These are phyloP conservation scores for Syngnathus rostellatus DNA, from an alignment of 2,797 vertebrate genomes.

Conservation along the genomic window DNA sequence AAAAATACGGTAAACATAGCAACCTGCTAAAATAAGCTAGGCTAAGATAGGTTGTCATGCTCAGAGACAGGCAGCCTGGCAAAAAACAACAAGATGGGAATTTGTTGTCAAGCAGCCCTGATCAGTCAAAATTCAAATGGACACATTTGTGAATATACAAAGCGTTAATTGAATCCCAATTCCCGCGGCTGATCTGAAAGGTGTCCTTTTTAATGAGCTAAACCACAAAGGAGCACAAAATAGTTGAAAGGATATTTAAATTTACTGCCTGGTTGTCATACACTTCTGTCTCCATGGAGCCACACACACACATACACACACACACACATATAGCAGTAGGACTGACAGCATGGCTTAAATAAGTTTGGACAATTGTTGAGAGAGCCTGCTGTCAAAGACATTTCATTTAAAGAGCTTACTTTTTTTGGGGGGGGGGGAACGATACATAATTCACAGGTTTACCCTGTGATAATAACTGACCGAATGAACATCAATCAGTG, in stretches of 20 bases:
- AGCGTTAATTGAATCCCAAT: not conserved
- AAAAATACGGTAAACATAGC: slow-evolving; percentile 27
- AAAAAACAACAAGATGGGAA: not conserved
- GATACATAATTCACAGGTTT: not conserved
- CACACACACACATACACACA: not conserved
- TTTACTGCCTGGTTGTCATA: not conserved
- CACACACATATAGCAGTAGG: too few relatives aligned
- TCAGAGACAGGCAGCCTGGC: slow-evolving; percentile 3
- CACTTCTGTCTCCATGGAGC: not conserved
- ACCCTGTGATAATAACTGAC: not conserved
- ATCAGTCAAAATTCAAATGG: slow-evolving; percentile 1
- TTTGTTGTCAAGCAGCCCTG: not conserved
- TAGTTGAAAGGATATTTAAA: not conserved
- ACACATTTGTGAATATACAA: not conserved
- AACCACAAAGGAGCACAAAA: not conserved
- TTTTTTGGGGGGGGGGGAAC: not conserved
- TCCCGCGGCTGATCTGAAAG: not conserved
- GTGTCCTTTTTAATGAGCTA: not conserved
- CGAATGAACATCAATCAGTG: not conserved
- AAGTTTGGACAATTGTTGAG: too few relatives aligned
- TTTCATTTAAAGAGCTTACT: not conserved
- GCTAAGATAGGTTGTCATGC: slow-evolving; percentile 25
- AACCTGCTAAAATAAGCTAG: slow-evolving; percentile 21
- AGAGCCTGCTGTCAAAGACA: not conserved
- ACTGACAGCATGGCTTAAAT: not conserved